phyloP scores from a whole-genome alignment of 2,113 vertebrate genomes.

The Pygoscelis adeliae region DNA sequence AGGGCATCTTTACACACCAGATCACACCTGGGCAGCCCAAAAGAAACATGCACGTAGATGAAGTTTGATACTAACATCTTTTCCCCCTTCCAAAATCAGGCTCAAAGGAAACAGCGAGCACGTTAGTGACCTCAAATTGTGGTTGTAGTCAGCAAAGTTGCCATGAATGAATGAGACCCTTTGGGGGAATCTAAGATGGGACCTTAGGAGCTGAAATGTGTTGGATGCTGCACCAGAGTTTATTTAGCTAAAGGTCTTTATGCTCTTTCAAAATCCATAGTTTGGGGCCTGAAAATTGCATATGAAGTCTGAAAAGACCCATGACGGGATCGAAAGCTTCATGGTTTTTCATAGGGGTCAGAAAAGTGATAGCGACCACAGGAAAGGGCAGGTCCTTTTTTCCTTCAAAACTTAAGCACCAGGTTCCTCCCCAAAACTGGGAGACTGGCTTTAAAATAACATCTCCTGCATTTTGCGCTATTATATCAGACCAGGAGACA shows the following conservation, averaged over 20 bases:
- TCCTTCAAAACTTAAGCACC: neutral
- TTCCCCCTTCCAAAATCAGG: neutral
- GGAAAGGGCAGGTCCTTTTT: neutral
- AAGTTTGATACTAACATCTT: neutral
- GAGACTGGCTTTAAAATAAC: neutral
- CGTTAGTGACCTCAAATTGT: neutral
- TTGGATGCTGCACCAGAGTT: too few species aligned
- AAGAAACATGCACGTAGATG: neutral
- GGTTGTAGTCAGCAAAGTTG: conserved; percentile 23
- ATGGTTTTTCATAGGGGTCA: rapidly evolving
- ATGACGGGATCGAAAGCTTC: neutral
- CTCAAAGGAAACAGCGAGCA: neutral
- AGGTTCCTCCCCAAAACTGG: neutral
- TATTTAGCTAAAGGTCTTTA: neutral
- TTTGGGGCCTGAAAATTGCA: neutral
- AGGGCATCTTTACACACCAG: neutral
- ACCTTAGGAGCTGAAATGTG: neutral
- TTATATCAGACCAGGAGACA: too few species aligned
- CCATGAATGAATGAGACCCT: rapidly evolving
- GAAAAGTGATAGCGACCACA: too few species aligned
- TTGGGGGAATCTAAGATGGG: neutral
- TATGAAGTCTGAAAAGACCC: neutral
- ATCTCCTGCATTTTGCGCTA: neutral
- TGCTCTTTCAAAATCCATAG: neutral
- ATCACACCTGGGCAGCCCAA: neutral